These are phyloP conservation scores for Polyommatus iphigenia DNA, from an alignment of 2,888 invertebrate species.

Conservation along the genomic window DNA sequence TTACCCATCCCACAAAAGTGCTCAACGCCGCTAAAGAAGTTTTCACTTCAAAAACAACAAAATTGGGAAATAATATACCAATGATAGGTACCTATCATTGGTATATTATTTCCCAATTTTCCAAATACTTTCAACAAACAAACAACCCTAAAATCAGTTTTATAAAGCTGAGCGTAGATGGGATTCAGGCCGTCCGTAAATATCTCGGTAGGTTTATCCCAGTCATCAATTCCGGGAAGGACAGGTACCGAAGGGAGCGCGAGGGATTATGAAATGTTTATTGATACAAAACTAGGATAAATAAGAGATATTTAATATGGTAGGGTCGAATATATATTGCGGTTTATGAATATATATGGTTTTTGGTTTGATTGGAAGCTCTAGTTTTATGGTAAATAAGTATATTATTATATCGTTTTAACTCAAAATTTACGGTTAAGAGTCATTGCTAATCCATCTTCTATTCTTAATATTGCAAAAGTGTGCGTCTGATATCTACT, in stretches of 20 bases:
- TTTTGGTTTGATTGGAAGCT: neutral
- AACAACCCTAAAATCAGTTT: conserved; percentile 2
- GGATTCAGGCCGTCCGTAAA: conserved; percentile 16
- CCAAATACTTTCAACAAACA: neutral
- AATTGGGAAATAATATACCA: too few relatives aligned
- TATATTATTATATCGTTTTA: too few relatives aligned
- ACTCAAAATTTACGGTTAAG: too few relatives aligned
- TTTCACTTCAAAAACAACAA: too few relatives aligned
- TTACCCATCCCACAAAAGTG: too few relatives aligned
- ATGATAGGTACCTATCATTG: too few relatives aligned
- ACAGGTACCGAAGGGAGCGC: neutral
- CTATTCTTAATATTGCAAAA: too few relatives aligned
- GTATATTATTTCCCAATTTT: neutral
- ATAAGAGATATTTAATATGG: neutral
- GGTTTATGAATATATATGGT: neutral
- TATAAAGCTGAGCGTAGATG: neutral
- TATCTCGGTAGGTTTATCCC: conserved; percentile 11
- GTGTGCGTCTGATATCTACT: too few relatives aligned
- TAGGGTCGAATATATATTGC: neutral
- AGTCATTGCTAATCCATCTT: too few relatives aligned
- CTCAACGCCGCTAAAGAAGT: too few relatives aligned
- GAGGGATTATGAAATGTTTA: neutral
- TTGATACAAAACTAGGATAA: neutral
- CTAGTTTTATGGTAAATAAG: too few relatives aligned
- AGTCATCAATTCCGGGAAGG: neutral